Conservation (phyloP, 2,888 invertebrate genomes). For the Dryococelus australis region DNA sequence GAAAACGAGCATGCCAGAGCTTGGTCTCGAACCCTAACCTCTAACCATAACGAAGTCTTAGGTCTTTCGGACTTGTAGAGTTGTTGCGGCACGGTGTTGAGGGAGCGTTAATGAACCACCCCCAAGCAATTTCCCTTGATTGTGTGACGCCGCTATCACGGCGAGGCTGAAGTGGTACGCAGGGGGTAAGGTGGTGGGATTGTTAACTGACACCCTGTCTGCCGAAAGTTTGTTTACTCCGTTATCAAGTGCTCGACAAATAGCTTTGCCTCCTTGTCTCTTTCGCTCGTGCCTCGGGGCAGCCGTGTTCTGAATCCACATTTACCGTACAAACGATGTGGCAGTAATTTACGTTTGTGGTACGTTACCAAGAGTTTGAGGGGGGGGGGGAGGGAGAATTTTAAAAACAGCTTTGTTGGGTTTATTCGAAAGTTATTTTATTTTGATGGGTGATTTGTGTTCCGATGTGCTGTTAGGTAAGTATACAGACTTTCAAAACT, state of each 20-base stretch:
- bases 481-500: too few relatives aligned
- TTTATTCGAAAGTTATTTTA: too few relatives aligned
- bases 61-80: not conserved
- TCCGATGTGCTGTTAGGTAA: too few relatives aligned
- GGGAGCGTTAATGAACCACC: not conserved
- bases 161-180: not conserved
- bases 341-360: too few relatives aligned
- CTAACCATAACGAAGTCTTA: not conserved
- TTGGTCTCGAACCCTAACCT: not conserved
- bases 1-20: too few relatives aligned
- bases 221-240: conserved; percentile 10
- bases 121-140: not conserved
- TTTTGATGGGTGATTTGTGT: too few relatives aligned
- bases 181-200: not conserved
- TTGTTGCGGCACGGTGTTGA: not conserved
- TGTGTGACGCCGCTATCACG: not conserved
- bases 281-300: not conserved
- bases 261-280: not conserved
- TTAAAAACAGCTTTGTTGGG: too few relatives aligned
- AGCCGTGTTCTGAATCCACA: not conserved
- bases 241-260: conserved; percentile 9
- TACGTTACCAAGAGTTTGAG: too few relatives aligned
- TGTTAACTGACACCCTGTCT: not conserved
- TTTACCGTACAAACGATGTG: not conserved
- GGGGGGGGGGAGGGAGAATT: too few relatives aligned